Conservation (phyloP, 1,140 invertebrate genomes). For the Orius insidiosus region DNA sequence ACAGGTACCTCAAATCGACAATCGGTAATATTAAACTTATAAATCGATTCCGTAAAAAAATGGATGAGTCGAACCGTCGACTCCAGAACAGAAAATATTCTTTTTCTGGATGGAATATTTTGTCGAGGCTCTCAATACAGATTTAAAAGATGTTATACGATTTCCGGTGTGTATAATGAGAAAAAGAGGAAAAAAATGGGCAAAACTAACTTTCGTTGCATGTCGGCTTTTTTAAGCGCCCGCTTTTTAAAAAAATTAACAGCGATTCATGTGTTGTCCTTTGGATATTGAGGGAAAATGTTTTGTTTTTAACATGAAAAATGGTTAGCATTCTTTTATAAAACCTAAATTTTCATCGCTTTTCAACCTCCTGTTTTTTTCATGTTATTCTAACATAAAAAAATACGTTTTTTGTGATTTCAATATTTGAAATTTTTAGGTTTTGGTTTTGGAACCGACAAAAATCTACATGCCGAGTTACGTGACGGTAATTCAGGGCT, state of each 20-base stretch:
- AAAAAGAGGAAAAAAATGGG: slow-evolving; percentile 3
- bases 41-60: slow-evolving; percentile 73
- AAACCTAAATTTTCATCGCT: too few relatives aligned
- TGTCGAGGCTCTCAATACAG: slow-evolving; percentile 71
- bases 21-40: slow-evolving; percentile 96
- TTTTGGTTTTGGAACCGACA: slow-evolving; percentile 79
- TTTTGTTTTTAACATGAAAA: too few relatives aligned
- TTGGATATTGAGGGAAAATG: too few relatives aligned
- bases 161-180: slow-evolving; percentile 58
- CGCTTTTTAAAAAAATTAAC: too few relatives aligned
- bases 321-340: too few relatives aligned
- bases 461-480: slow-evolving; percentile 89
- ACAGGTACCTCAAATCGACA: slow-evolving; percentile 87
- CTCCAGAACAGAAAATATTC: slow-evolving; percentile 76
- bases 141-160: slow-evolving; percentile 60
- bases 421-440: slow-evolving; percentile 31
- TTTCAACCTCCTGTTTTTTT: too few relatives aligned
- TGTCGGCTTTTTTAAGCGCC: too few relatives aligned
- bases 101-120: slow-evolving; percentile 99
- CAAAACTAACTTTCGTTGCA: too few relatives aligned
- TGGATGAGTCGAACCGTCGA: slow-evolving; percentile 39
- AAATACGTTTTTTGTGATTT: too few relatives aligned
- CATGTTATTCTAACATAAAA: too few relatives aligned
- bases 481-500: slow-evolving; percentile 83
- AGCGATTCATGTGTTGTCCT: too few relatives aligned